Percentiles rank a stretch among this genome's conserved stretches.
phyloP scores from a whole-genome alignment of 2,797 vertebrate genomes.

The Alosa sapidissima region DNA sequence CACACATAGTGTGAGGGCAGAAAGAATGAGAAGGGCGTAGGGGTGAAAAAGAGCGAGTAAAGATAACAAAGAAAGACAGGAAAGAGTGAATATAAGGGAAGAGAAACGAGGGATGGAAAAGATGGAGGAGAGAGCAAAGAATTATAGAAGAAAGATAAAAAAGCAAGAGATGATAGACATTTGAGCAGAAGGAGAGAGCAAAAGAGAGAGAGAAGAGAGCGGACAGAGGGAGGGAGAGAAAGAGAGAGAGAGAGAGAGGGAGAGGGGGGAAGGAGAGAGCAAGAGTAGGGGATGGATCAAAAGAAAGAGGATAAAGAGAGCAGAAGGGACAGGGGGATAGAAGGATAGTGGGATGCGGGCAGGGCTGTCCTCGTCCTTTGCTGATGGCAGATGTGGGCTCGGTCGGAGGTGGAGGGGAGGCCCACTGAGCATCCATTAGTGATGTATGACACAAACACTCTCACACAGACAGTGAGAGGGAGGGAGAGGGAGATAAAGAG shows the following conservation, averaged over 20 bases:
- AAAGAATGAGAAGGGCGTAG: no score
- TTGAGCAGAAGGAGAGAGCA: no score
- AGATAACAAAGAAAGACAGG: no score
- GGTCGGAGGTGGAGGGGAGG: neutral
- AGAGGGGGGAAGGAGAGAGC: neutral
- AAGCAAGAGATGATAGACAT: no score
- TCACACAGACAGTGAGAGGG: neutral
- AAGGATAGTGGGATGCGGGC: neutral
- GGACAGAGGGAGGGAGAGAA: neutral
- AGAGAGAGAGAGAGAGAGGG: neutral
- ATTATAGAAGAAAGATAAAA: no score
- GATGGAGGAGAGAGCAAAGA: no score
- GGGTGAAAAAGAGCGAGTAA: no score
- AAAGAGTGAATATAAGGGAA: no score
- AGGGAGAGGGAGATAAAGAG: neutral
- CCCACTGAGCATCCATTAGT: conserved; percentile 30
- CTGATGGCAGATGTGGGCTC: conserved; percentile 17
- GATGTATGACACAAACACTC: conserved; percentile 25
- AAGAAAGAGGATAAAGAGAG: no score
- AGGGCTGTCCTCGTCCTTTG: neutral
- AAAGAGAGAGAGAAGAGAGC: neutral
- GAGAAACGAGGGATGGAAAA: no score
- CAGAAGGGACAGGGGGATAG: no score
- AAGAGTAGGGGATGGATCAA: neutral
- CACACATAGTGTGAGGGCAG: no score